Evolutionary conservation across 92 coral and sea anemone species (phyloP), one percentile per base, ranked within the genome.

Genomic region (Epizoanthus fatuus): DNA sequence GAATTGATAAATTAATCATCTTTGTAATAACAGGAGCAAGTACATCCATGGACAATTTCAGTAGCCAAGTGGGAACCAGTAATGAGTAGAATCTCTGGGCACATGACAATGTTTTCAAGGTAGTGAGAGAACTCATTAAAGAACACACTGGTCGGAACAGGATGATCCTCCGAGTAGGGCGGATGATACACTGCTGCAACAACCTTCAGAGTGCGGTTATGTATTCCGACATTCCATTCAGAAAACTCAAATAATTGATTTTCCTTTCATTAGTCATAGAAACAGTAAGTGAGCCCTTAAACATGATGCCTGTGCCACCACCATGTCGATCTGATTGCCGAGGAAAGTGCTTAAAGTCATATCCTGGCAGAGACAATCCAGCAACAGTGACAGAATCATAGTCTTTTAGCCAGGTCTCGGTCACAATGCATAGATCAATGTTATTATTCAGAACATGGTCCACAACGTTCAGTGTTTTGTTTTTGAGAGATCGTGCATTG

Each of bases 361-460:
- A 22, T 22, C 45, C 6, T 7, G 54, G 79, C 56, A 80, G 79
- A 63, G 25, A 22, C 38, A 80, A 38, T 11, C 76, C 63, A 20
- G 57, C 74, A 25, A 80, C 59, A 80, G 17, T 80, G 54, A 63
- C 79, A n/a, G 85, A 20, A 67, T 80, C 76, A 35, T 35, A 16
- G 69, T 80, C 49, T 67, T 80, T 80, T 1, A 80, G 16, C 76
- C 76, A 80, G 13, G 85, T 80, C 73, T 80, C 76, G 7, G 85
- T 80, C 9, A 63, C 32, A 39, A 80, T 35, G 45, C 85, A 80
- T 42, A 80, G 3, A 80, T 80, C 32, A 73, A 73, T 10, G 47
- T 17, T 22, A 22, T 22, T 22, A 22, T 22, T 22, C 25, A 22
- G 25, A 22, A 22, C 25, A 22, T 22, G 25, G 25, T 22, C 25